Base-by-base conservation (phyloP, 1,140 invertebrate genomes). In the Cyclina sinensis region DNA sequence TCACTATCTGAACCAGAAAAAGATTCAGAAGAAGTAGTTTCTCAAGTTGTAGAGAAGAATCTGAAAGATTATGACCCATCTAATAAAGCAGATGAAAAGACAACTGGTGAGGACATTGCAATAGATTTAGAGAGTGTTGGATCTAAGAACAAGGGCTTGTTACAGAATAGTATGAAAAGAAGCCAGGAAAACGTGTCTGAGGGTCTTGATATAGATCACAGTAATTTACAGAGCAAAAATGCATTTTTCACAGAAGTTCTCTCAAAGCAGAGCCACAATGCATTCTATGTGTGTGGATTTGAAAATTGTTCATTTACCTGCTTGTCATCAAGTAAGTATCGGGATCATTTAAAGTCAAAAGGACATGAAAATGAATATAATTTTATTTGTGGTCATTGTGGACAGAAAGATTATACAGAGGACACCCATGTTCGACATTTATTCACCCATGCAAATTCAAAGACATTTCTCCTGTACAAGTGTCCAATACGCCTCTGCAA, bases 321-420 rank as follows among this genome's bases (percentile, higher is more conserved):
- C 32, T 30, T 88, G 32, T 30, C 32, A 27, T 88, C 86, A n/a
- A 37, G n/a, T 43, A 74, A 59, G 21, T 88, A 88, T 37, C 70
- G 78, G 51, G 62, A 70, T n/a, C 86, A 88, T 57, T 30, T 88
- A 27, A 18, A 82, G 54, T 51, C 32, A 24, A 59, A 81, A 30
- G 35, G 79, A n/a, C 89, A 90, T 79, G 30, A 30, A 43, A 65
- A 57, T 46, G 84, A 82, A 24, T 82, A 59, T 27, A 78, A 65
- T 16, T 90, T 87, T 65, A 39, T 76, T 1, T 90, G 89, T 68
- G 79, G 79, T 16, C 89, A 90, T 68, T 90, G 89, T 83, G 89
- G 89, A 24, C 80, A 90, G 12, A 88, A 83, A 43, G 81, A 86
- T 43, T 83, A 70, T 51, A 65, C 39, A 2, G 78, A 88, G 43